Evolutionary conservation across 1,140 invertebrate species (phyloP).

Genomic region (Drosophila tristis): DNA sequence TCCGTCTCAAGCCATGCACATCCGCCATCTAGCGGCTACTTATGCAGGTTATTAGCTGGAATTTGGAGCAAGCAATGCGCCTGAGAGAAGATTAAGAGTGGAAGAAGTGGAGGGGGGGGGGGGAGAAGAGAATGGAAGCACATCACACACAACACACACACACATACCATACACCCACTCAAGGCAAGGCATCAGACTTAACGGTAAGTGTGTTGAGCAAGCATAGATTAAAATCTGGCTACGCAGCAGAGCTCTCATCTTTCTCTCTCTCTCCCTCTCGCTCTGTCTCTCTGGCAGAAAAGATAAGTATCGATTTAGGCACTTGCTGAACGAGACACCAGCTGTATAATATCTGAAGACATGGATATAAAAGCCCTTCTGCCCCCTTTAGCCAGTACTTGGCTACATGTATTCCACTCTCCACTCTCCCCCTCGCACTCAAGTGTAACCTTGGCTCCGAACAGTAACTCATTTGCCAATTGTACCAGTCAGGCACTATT

Average conservation of each 20-base stretch:
- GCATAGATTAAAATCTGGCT: conserved; percentile 47
- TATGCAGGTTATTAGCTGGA: conserved; percentile 49
- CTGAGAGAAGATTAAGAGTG: conserved; percentile 48
- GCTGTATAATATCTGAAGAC: too few relatives aligned
- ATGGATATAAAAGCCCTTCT: too few relatives aligned
- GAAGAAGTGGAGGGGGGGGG: conserved; percentile 14
- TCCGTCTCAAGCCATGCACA: conserved; percentile 43
- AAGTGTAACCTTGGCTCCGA: too few relatives aligned
- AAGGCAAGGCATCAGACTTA: conserved; percentile 8
- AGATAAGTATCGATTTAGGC: too few relatives aligned
- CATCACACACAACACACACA: conserved; percentile 9
- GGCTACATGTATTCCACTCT: too few relatives aligned
- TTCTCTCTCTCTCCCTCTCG: background rate
- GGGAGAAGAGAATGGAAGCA: background rate
- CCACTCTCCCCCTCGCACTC: too few relatives aligned
- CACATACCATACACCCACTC: background rate
- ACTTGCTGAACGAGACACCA: too few relatives aligned
- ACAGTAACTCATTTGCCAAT: too few relatives aligned
- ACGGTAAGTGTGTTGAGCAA: conserved; percentile 50
- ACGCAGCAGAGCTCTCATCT: conserved; percentile 22
- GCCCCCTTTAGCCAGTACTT: too few relatives aligned
- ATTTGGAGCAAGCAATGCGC: conserved; percentile 37
- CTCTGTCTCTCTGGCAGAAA: too few relatives aligned
- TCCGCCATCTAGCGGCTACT: conserved; percentile 37
- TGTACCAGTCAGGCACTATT: too few relatives aligned